Evolutionary conservation across 2,113 vertebrate species (phyloP).

Genomic region (Notechis scutatus): DNA sequence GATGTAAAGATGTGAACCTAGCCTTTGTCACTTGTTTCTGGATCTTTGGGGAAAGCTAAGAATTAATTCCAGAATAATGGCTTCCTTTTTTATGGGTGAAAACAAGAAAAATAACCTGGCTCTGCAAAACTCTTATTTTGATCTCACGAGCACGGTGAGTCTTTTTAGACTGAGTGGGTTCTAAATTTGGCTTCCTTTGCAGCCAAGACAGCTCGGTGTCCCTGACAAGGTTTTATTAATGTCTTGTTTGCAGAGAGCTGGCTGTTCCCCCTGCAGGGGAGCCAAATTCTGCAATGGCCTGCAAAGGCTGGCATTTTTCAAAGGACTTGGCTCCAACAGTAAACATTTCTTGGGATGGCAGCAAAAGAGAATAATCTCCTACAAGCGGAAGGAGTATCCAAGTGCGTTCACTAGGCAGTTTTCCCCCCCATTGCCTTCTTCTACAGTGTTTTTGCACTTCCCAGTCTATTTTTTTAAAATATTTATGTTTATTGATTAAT

Average conservation of each 20-base stretch:
- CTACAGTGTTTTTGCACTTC: background rate
- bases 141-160: too few species aligned
- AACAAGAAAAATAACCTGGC: background rate
- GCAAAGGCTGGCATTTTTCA: background rate
- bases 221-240: background rate
- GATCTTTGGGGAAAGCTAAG: background rate
- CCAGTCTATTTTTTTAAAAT: background rate
- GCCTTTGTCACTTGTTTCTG: background rate
- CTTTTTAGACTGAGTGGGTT: background rate
- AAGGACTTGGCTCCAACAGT: background rate
- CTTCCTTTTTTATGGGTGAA: too few species aligned
- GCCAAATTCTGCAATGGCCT: background rate
- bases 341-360: background rate
- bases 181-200: constrained; percentile 3
- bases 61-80: background rate
- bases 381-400: background rate
- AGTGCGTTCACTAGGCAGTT: rapidly evolving
- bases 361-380: background rate
- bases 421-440: background rate
- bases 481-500: too few species aligned
- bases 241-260: background rate
- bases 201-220: background rate
- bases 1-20: background rate
- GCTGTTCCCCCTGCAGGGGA: background rate
- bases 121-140: too few species aligned